A percentile compares a stretch with the other conserved stretches of the same genome.
phyloP scores from a whole-genome alignment of 2,888 invertebrate genomes.

The Drosophila mulleri region DNA sequence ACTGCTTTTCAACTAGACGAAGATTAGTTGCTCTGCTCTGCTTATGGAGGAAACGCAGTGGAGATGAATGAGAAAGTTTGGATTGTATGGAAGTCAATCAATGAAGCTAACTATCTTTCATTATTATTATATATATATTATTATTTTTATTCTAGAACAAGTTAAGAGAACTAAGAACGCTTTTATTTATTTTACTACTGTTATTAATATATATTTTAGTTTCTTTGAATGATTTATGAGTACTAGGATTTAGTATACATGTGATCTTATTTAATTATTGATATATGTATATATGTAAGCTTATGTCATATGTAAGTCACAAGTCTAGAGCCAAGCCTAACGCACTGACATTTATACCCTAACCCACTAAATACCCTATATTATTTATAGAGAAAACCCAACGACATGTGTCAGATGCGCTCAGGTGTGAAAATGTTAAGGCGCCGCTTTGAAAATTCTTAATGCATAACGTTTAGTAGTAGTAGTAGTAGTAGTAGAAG shows the following conservation, averaged over 20 bases:
- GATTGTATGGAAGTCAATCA: not conserved
- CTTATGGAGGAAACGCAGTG: no score
- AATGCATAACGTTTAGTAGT: constrained; percentile 19
- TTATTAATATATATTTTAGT: no score
- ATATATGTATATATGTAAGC: not conserved
- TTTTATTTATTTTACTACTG: no score
- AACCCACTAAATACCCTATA: constrained; percentile 10
- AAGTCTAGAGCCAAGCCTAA: not conserved
- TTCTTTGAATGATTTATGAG: no score
- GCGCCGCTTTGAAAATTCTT: constrained; percentile 17
- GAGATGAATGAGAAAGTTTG: not conserved
- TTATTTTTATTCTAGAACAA: no score
- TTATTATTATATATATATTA: no score
- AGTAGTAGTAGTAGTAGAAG: no score
- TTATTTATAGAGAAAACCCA: not conserved
- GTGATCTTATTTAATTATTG: not conserved
- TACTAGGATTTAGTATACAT: not conserved
- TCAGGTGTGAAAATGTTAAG: constrained; percentile 48
- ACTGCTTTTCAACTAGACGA: constrained; percentile 12
- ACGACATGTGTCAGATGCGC: constrained; percentile 32
- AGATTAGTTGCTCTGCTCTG: constrained; percentile 4
- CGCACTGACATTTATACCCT: not conserved
- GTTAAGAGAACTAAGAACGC: no score
- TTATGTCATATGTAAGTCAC: not conserved
- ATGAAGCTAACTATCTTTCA: not conserved